Base-by-base conservation (phyloP, 2,797 vertebrate species). In the Graptemys geographica region DNA sequence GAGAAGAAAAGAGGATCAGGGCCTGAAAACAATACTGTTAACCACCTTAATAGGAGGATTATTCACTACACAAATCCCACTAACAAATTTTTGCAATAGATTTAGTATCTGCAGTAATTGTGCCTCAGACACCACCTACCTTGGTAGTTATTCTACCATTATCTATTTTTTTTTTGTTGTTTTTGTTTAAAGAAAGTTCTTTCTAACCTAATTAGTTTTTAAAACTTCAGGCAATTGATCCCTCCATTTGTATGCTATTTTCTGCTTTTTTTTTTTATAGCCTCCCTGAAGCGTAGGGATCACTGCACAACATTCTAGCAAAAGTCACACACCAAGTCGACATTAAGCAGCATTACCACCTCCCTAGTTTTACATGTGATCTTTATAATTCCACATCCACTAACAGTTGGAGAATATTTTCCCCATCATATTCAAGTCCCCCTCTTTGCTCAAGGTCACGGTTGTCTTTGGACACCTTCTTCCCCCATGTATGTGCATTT, bases 201-300 rank as follows among this genome's bases (percentile, higher is more conserved):
- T 44, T 81, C 80, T 9, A 94, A 47, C 5, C n/a, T 21, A 72
- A 84, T 2, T 44, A 91, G 11, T 7, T 82, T 82, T 82, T 59
- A 16, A 28, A 53, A 41, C 23, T 41, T 55, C n/a, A 37, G 18
- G 12, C 92, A 96, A 53, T 72, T n/a, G 33, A 90, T 55, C 11
- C 90, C 94, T 49, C 49, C 84, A 5, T 6, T 52, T 2, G 52
- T 94, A 79, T 80, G 78, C 18, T 33, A n/a, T n/a, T 85, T 13
- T 37, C n/a, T 21, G 11, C 2, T 37, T 87, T n/a, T 44, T 87
- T n/a, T 44, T 15, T 33, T 27, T 81, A 78, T 78, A 78, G 13
- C 2, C 44, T 47, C 31, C 44, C 27, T 49, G 41, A 47, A 23
- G 6, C 18, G 27, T 78, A 27, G 25, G 44, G 44, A 47, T 44